Base-by-base conservation (phyloP, 1,140 invertebrate species). In the Neuroterus valhalla region DNA sequence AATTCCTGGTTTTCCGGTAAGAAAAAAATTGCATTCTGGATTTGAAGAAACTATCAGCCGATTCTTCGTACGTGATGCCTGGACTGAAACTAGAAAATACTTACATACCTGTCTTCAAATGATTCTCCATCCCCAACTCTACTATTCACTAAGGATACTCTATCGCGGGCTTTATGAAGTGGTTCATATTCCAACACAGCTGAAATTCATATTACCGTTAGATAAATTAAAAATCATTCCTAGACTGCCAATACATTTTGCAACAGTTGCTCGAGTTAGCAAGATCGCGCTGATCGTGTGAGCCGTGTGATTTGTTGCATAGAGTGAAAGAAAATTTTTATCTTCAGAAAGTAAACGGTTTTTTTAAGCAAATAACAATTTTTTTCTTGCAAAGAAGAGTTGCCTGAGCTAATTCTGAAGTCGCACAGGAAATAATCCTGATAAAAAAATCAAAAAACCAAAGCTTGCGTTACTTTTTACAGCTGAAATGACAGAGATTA, bases 131-230 rank as follows among this genome's bases (percentile, higher is more conserved):
- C 86, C 69, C 81, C 84, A 44, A 86, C 68, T 81, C 74, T 89
- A 81, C 80, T 88, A 84, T 87, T 82, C 72, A 79, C 82, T 71
- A 86, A 78, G 73, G 88, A 89, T 81, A 85, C 77, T 77, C 87
- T 89, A 81, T 89, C 87, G 26, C 87, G 85, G 75, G 77, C 78
- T 84, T 87, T 90, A 82, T 87, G 87, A 75, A 82, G 79, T 43
- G 82, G 78, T 72, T 90, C 88, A 71, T 78, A 85, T 85, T 90
- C 89, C 83, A 89, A 81, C 81, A 88, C 84, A 72, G 88, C 89
- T 90, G 84, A 86, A 90, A 89, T 84, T 82, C 75, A 82, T 62
- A 77, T 74, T 52, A 78, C 77, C 45, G 77, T 78, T 76, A 78
- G 31, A 31, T 38, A 62, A 8, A 62, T 62, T 15, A 62, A 31